These are phyloP conservation scores for Anguilla rostrata DNA, from an alignment of 2,113 vertebrate genomes.

Conservation along the genomic window DNA sequence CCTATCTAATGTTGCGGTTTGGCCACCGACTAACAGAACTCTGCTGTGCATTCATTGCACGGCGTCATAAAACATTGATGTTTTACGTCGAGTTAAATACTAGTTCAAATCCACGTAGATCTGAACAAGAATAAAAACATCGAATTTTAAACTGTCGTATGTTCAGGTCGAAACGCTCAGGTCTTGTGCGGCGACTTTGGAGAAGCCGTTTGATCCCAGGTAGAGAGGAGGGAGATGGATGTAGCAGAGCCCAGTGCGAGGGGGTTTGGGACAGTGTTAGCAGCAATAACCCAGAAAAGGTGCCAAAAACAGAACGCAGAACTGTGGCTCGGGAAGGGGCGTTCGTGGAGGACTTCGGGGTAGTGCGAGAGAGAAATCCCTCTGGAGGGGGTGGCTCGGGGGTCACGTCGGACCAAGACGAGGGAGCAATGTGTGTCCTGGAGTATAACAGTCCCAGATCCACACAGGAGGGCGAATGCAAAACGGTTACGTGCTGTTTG, in stretches of 20 bases:
- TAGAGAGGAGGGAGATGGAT: constrained; percentile 73
- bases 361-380: constrained; percentile 54
- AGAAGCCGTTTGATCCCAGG: constrained; percentile 88
- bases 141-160: constrained; percentile 81
- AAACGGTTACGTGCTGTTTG: constrained; percentile 83
- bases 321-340: constrained; percentile 55
- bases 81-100: constrained; percentile 58
- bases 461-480: constrained; percentile 68
- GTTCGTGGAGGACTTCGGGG: constrained; percentile 44
- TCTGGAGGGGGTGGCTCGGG: constrained; percentile 58
- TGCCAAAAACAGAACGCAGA: constrained; percentile 60
- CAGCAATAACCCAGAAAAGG: constrained; percentile 64
- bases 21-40: constrained; percentile 53
- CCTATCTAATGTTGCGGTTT: constrained; percentile 64
- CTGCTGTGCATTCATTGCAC: constrained; percentile 66
- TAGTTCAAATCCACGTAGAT: constrained; percentile 59
- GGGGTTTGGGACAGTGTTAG: constrained; percentile 52
- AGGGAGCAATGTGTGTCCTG: constrained; percentile 59
- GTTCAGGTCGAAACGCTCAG: constrained; percentile 95
- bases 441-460: constrained; percentile 54
- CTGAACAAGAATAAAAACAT: constrained; percentile 60
- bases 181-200: constrained; percentile 97
- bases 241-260: constrained; percentile 59
- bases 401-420: constrained; percentile 59
- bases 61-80: constrained; percentile 57